These are phyloP conservation scores for Diabrotica balteata DNA, from an alignment of 2,888 invertebrate species.

Conservation along the genomic window DNA sequence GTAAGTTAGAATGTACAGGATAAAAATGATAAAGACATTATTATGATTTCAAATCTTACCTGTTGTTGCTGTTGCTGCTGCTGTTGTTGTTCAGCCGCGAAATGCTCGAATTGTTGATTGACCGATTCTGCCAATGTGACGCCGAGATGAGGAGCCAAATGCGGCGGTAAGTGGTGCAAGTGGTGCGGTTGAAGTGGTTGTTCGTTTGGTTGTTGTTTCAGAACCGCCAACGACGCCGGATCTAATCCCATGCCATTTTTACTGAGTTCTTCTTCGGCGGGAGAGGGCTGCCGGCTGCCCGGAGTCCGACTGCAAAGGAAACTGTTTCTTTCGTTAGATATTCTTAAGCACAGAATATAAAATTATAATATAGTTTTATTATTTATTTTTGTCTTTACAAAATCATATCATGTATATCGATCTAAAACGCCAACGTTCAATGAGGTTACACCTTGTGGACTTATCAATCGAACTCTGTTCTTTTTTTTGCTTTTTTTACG, in stretches of 20 bases:
- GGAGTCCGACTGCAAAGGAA: constrained; percentile 77
- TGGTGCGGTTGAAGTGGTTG: constrained; percentile 58
- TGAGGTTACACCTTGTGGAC: too few relatives aligned
- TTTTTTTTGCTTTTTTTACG: too few relatives aligned
- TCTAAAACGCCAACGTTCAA: too few relatives aligned
- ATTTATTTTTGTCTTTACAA: too few relatives aligned
- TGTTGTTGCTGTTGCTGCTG: constrained; percentile 45
- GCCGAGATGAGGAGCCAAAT: constrained; percentile 61
- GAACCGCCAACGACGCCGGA: constrained; percentile 61
- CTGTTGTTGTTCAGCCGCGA: constrained; percentile 54
- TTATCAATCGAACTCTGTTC: too few relatives aligned
- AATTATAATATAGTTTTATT: too few relatives aligned
- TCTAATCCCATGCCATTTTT: constrained; percentile 62
- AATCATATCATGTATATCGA: too few relatives aligned
- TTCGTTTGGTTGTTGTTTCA: constrained; percentile 61
- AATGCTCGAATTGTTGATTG: constrained; percentile 60
- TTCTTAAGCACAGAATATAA: neutral
- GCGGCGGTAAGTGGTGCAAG: constrained; percentile 55
- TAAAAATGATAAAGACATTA: too few relatives aligned
- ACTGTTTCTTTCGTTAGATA: constrained; percentile 17
- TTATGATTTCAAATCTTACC: too few relatives aligned
- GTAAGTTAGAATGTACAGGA: too few relatives aligned
- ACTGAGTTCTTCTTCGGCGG: constrained; percentile 82
- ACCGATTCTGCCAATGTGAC: constrained; percentile 60
- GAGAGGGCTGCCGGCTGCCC: constrained; percentile 90